A percentile compares a stretch with the other conserved stretches of the same genome.
Conservation (phyloP, 2,797 vertebrate genomes). For the Dryobates pubescens region DNA sequence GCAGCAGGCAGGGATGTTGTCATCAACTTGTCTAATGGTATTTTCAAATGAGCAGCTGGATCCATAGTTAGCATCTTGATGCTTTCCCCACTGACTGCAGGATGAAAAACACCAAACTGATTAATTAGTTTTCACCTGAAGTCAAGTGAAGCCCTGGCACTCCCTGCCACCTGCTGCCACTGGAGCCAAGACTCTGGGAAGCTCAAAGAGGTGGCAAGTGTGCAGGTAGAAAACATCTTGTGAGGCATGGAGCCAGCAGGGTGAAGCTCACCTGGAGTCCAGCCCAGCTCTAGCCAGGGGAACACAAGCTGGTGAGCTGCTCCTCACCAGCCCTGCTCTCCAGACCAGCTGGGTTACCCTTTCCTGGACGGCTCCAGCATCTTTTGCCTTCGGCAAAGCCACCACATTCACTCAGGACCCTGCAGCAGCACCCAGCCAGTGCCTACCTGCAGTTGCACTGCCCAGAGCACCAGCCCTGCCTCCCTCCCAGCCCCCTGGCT, state of each 20-base stretch:
- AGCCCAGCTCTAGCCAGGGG: fast-evolving
- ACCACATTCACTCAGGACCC: not conserved
- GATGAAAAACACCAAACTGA: not conserved
- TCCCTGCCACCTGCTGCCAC: not conserved
- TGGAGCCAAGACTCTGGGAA: not conserved
- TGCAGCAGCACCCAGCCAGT: fast-evolving
- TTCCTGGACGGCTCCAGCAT: too few relatives aligned
- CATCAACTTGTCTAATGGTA: constrained; percentile 12
- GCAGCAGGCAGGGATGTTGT: constrained; percentile 22
- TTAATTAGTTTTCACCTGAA: not conserved
- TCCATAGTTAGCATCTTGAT: not conserved
- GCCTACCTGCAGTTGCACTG: not conserved
- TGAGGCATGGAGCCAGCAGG: not conserved
- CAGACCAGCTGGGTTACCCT: too few relatives aligned
- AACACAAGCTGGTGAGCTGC: not conserved
- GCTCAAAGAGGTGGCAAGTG: not conserved
- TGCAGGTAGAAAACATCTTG: fast-evolving
- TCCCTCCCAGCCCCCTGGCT: not conserved
- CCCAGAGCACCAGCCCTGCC: too few relatives aligned
- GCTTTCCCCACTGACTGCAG: not conserved
- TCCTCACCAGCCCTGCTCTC: too few relatives aligned
- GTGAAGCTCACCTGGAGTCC: not conserved
- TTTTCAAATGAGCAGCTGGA: constrained; percentile 19
- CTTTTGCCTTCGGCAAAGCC: too few relatives aligned
- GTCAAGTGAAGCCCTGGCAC: not conserved